Percentiles rank a stretch among this genome's conserved stretches.
Evolutionary conservation across 2,888 invertebrate genomes (phyloP).

Genomic region (Dusona sp.): DNA sequence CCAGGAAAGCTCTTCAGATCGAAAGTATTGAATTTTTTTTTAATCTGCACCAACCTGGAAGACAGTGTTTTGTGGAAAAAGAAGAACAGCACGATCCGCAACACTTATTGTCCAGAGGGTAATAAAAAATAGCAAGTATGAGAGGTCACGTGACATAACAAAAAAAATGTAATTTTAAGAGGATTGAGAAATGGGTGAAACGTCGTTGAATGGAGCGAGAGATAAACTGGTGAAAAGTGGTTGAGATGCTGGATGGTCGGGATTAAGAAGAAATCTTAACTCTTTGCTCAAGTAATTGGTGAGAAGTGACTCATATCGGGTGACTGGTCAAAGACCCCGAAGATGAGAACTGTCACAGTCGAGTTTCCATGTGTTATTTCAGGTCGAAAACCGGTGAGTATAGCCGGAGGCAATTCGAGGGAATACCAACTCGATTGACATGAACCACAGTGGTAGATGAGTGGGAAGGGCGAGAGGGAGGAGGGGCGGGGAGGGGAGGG

Average conservation of each 20-base stretch:
- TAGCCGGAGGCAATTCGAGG: constrained; percentile 29
- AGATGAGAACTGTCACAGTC: constrained; percentile 40
- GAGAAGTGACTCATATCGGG: constrained; percentile 73
- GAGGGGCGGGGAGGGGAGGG: neutral
- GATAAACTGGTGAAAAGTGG: constrained; percentile 9
- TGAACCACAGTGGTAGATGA: neutral
- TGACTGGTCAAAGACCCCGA: constrained; percentile 77
- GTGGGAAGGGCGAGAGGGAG: neutral
- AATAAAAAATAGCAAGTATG: constrained; percentile 68
- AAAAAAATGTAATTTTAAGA: constrained; percentile 49
- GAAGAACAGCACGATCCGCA: constrained; percentile 73
- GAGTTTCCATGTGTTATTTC: constrained; percentile 16
- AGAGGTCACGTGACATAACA: constrained; percentile 74
- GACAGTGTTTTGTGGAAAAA: constrained; percentile 78
- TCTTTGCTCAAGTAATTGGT: constrained; percentile 76
- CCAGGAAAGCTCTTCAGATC: neutral
- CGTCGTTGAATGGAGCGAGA: neutral
- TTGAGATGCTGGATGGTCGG: neutral
- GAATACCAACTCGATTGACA: constrained; percentile 44
- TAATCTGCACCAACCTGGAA: constrained; percentile 78
- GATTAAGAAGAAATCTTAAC: constrained; percentile 69
- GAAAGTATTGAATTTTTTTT: neutral
- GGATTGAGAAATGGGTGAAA: neutral
- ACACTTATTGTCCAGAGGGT: constrained; percentile 59
- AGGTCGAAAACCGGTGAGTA: neutral